Base-by-base conservation (phyloP, 2,888 invertebrate species). In the Homarus gammarus region DNA sequence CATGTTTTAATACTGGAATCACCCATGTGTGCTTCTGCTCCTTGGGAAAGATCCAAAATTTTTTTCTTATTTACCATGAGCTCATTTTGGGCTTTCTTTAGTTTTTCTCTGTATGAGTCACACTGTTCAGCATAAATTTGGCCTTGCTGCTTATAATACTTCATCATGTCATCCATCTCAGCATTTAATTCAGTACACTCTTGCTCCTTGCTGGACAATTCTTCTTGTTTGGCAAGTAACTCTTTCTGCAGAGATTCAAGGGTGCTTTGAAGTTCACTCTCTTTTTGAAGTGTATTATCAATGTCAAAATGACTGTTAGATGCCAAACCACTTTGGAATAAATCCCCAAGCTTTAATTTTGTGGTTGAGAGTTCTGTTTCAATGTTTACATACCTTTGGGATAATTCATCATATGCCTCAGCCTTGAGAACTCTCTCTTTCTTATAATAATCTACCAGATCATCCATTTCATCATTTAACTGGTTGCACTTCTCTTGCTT, bases 151-250 rank as follows among this genome's bases (percentile, higher is more conserved):
- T 75, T 75, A 61, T 75, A 90, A 51, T 82, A 56, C 44, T 86
- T 31, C 8, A 90, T 86, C 10, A 82, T 56, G 22, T 86, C 86
- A 33, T 90, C 90, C 82, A 86, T 79, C 61, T 90, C 90, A 49
- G 51, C 82, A 64, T 90, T 49, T 40, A 86, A 44, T 31, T 83
- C 77, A 6, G 18, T 15, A 75, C 88, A 83, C 61, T 82, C 40
- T 33, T 68, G n/a, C 36, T 90, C 86, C 51, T 83, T 85, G 22
- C 22, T 40, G 33, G 40, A n/a, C 3, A 72, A 31, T n/a, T 89
- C 56, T 44, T 56, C 40, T 36, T 83, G 64, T 56, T 44, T 75
- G 27, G 27, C 36, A 1, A 40, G 22, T 27, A 81, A 68, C 38
- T 84, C 51, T 56, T 68, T 33, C 44, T 77, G 64, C 44, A 85